Evolutionary conservation across 2,888 invertebrate species (phyloP), one percentile per base, ranked within the genome.

Genomic region (Apamea epomidion): DNA sequence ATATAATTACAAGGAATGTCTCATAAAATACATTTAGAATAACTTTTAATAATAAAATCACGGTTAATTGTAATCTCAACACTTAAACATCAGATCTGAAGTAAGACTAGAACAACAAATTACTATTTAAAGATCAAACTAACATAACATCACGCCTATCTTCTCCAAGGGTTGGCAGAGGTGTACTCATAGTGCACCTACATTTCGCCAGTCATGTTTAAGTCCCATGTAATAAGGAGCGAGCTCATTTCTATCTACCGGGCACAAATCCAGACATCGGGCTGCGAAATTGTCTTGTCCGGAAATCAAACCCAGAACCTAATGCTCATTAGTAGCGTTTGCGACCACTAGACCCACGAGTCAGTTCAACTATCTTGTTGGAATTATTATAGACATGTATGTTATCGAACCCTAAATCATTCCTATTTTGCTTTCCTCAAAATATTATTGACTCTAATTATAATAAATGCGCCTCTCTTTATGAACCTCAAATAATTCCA

Each of bases 21-120:
- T 58, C 51, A 48, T 62, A 64, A 70, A 62, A 67, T 73, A 60
- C 25, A 72, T 64, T 51, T 51, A 45, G 25, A 32, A 54, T 21
- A 76, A 71, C 21, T n/a, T 65, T 48, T 62, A 65, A 65, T 62
- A 76, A 73, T 58, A n/a, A 48, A 72, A 76, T 64, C 64, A 77
- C 58, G 16, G 48, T 77, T 8, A 45, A 71, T 37, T 79, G 62
- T 74, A 86, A 85, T 87, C 72, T 83, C 87, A 83, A 75, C 62
- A 65, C 29, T 29, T 48, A 42, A 75, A 74, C 64, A 45, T 79
- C 84, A 86, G 85, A 86, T 86, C 87, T 45, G n/a, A 67, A 42
- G 16, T 74, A n/a, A 68, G 84, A 86, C 85, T 86, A 84, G 87
- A 84, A 84, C 29, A 74, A 45, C 21, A 42, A 65, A 37, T 16